Evolutionary conservation across 2,888 invertebrate species (phyloP), one percentile per base, ranked within the genome.

Genomic region (Sthenelais limicola): DNA sequence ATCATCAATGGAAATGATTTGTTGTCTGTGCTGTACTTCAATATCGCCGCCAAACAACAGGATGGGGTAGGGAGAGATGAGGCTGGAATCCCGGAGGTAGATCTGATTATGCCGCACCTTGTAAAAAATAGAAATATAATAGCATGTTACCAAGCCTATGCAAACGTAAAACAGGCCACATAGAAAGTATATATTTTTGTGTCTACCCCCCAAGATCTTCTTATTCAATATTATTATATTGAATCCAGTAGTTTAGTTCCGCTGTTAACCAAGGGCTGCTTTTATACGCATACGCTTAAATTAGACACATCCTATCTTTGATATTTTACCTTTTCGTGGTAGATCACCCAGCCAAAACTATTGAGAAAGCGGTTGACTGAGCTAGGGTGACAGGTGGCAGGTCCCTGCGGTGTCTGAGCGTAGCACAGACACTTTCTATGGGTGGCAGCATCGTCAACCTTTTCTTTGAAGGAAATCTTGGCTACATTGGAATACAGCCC

Each of bases 341-440:
- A 87, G 4, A 84, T 78, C 35, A 87, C 77, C 82, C 83, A 85
- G 18, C 84, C 84, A 69, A 78, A 80, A 7, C 80, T 77, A 49
- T 79, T 79, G 12, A 86, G 77, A 38, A 73, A 76, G 49, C 83
- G 80, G 76, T 86, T 87, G 48, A 85, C 82, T 28, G 87, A 87
- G 9, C 82, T 81, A 0, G 85, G 86, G 66, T 87, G 86, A 21
- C 83, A 81, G 70, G 78, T 76, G 4, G 82, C 82, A 4, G 78
- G 77, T 0, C 85, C 85, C 47, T 85, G 84, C 3, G 80, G 77
- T 0, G 85, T 85, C 70, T 82, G 82, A 4, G 78, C 83, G n/a
- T 81, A 49, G 76, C 85, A 84, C 0, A 80, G 78, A 35, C 70
- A 76, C 73, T 77, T 76, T 67, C 79, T 78, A 1, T 80, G 35